Evolutionary conservation across 1,140 invertebrate genomes (phyloP), one percentile per base, ranked within the genome.

Genomic region (Dolichoris vasculosae): DNA sequence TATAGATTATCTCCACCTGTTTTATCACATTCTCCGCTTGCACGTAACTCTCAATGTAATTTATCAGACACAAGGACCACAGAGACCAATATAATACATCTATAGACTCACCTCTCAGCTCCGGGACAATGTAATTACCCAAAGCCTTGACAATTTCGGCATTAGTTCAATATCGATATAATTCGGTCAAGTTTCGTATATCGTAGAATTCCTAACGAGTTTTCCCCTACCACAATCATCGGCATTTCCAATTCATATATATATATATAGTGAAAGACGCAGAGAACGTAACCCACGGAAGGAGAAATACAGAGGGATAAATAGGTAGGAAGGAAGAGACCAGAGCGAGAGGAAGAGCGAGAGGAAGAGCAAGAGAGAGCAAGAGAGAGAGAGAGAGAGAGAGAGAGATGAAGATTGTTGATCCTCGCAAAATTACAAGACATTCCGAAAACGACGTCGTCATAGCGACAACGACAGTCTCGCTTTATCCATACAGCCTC

Each of bases 161-260:
- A 81, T 46, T 78, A 55, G 73, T 85, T 80, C 83, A 73, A 79
- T 85, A 73, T 79, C 67, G 46, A 48, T 51, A 43, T 69, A 84
- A 67, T 78, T 23, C 30, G n/a, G n/a, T 32, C n/a, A 43, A 69
- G 63, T 40, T 23, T 51, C 76, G 20, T 2, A 11, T 55, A 59
- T 78, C 48, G 6, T 26, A 26, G 30, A 48, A 76, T 76, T 32
- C 30, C 46, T 35, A 77, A 55, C 46, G 7, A 79, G 48, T 38
- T 63, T 32, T 13, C 35, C 1, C 15, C 43, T 1, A 46, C 23
- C 4, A 20, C 26, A 17, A 13, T 73, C 64, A n/a, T 40, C 20
- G 48, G 75, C 7, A 13, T 59, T 82, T 59, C 35, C 48, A 73
- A 82, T 69, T 71, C 9, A 7, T 35, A 35, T 8, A 30, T 32